Percentiles rank a stretch among this genome's conserved stretches.
phyloP scores from a whole-genome alignment of 2,888 invertebrate species.

The Ornithoptera priamus region DNA sequence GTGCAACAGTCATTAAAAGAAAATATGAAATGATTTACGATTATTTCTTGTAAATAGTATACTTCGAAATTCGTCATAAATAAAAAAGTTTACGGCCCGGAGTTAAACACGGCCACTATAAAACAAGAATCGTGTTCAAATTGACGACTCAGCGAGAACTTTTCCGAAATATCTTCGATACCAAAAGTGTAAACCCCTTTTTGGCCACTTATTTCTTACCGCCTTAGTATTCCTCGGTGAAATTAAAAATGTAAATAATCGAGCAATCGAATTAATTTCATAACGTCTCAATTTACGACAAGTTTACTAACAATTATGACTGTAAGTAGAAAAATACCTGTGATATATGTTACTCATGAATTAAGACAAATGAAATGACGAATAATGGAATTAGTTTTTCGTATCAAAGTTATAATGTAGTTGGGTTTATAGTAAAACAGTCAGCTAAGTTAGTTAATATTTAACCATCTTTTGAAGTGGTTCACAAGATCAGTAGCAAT shows the following conservation, averaged over 20 bases:
- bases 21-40: not conserved
- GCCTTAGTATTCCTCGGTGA: no score
- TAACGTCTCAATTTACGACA: not conserved
- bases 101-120: slow-evolving; percentile 3
- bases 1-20: not conserved
- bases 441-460: not conserved
- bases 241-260: no score
- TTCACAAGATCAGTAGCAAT: not conserved
- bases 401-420: not conserved
- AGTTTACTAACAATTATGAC: not conserved
- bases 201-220: not conserved
- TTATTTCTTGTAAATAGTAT: not conserved
- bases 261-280: not conserved
- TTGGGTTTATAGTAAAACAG: not conserved
- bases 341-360: not conserved
- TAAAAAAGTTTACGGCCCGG: not conserved
- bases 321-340: not conserved
- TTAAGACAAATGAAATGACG: not conserved
- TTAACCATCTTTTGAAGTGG: not conserved
- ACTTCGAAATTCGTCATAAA: not conserved
- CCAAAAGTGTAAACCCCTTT: not conserved
- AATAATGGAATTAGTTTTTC: not conserved
- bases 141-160: not conserved
- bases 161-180: not conserved
- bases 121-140: slow-evolving; percentile 18